Percentiles rank a stretch among this genome's conserved stretches.
These are phyloP conservation scores for Acanthiza pusilla DNA, from an alignment of 2,797 vertebrate genomes.

Conservation along the genomic window DNA sequence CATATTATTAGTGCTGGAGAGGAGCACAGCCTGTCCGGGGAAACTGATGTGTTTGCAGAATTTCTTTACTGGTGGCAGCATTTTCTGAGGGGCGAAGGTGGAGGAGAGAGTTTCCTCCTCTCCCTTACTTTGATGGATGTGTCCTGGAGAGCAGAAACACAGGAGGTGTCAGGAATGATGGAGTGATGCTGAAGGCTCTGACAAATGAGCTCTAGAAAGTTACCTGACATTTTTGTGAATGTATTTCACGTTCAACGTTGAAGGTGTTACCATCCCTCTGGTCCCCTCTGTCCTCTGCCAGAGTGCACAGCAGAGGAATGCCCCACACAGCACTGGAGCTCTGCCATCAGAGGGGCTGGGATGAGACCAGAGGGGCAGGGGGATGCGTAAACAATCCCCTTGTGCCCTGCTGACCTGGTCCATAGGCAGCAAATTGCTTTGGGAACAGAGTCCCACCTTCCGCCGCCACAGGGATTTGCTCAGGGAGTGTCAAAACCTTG, in stretches of 20 bases:
- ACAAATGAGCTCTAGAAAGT: conserved; percentile 13
- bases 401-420: background rate
- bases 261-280: accelerated
- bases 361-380: background rate
- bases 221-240: background rate
- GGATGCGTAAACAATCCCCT: accelerated
- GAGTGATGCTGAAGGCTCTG: conserved; percentile 6
- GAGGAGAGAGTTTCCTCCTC: background rate
- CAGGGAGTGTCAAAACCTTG: background rate
- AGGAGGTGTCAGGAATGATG: conserved; percentile 14
- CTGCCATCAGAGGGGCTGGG: background rate
- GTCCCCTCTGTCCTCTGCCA: background rate
- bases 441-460: background rate
- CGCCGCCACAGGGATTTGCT: background rate
- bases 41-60: conserved; percentile 15
- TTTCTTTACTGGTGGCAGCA: background rate
- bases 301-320: accelerated
- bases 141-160: background rate
- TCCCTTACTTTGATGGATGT: background rate
- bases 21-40: background rate
- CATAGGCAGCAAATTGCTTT: background rate
- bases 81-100: background rate
- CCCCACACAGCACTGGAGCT: background rate
- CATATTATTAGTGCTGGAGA: background rate
- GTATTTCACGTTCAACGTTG: background rate